phyloP scores from a whole-genome alignment of 2,888 invertebrate genomes.

The Meganola albula region DNA sequence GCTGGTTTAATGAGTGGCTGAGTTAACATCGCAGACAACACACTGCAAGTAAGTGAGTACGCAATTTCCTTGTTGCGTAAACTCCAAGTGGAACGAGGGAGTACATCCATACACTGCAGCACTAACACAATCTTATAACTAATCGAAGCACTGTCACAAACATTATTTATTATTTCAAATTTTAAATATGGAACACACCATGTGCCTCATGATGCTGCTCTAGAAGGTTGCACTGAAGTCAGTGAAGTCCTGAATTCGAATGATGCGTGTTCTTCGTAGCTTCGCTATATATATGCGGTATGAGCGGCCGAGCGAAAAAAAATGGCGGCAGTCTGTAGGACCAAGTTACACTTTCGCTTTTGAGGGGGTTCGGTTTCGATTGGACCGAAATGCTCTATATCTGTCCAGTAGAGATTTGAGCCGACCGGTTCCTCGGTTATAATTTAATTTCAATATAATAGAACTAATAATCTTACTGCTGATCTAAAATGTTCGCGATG shows the following conservation, averaged over 20 bases:
- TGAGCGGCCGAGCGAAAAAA: slow-evolving; percentile 73
- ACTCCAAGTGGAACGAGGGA: slow-evolving; percentile 37
- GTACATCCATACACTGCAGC: slow-evolving; percentile 34
- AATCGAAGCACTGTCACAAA: slow-evolving; percentile 40
- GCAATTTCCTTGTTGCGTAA: slow-evolving; percentile 59
- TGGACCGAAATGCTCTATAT: slow-evolving; percentile 63
- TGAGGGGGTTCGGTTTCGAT: slow-evolving; percentile 56
- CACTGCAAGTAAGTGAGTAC: slow-evolving; percentile 44
- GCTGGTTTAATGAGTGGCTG: slow-evolving; percentile 40
- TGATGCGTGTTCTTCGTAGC: slow-evolving; percentile 67
- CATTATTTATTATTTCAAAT: slow-evolving; percentile 24
- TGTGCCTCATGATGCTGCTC: slow-evolving; percentile 75
- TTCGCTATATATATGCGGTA: slow-evolving; percentile 72
- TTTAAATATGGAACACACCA: slow-evolving; percentile 60
- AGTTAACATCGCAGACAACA: slow-evolving; percentile 36
- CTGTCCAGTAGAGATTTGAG: slow-evolving; percentile 36
- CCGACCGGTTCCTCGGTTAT: slow-evolving; percentile 39
- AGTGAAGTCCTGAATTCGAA: slow-evolving; percentile 75
- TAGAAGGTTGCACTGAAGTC: slow-evolving; percentile 76
- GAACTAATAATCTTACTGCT: slow-evolving; percentile 27
- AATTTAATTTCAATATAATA: slow-evolving; percentile 33
- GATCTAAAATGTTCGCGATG: slow-evolving; percentile 30
- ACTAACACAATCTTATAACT: slow-evolving; percentile 24
- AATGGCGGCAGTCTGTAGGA: slow-evolving; percentile 64
- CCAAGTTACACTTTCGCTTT: slow-evolving; percentile 76